Base-by-base conservation (phyloP, 2,797 vertebrate species). In the Orestias chungarensis region DNA sequence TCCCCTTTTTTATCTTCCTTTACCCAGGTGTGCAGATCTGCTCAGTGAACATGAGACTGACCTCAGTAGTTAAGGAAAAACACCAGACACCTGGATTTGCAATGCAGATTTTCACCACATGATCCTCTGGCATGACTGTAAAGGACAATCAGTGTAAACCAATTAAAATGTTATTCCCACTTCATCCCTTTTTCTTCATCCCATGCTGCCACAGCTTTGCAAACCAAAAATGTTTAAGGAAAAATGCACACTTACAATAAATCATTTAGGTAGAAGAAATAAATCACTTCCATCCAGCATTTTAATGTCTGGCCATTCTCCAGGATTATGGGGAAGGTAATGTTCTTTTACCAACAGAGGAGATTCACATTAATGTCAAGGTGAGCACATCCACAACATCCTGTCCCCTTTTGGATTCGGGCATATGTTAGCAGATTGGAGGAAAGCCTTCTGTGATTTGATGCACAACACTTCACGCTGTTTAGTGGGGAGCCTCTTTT, bases 141-240 rank as follows among this genome's bases (percentile, higher is more conserved):
- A 85, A 89, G 86, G 85, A 81, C 76, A 78, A 66, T 80, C 67
- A 73, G 71, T 0, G 1, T 43, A 74, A 82, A 86, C 1, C 18
- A 46, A 84, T 87, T 71, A 27, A 74, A 80, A 81, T 67, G 71
- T 33, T 43, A 46, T 71, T 69, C 42, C 70, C 57, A 38, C 66
- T 75, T 44, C 10, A 70, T n/a, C 54, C 73, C 79, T 74, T 68
- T n/a, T n/a, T n/a, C n/a, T 70, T 64, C 74, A 55, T 29, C 62
- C 27, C 62, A 40, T 55, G 27, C 25, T 14, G 15, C 6, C 47
- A 40, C 69, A 46, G 42, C 20, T 31, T 31, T 46, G 43, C 27
- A 68, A 68, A 40, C n/a, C 47, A 40, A 40, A n/a, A n/a, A 12
- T 52, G 25, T 15, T 33, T 57, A 20, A 27, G 9, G n/a, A n/a